A percentile compares a stretch with the other conserved stretches of the same genome.
Evolutionary conservation across 2,888 invertebrate species (phyloP).

Genomic region (Ryuthela nishihirai): DNA sequence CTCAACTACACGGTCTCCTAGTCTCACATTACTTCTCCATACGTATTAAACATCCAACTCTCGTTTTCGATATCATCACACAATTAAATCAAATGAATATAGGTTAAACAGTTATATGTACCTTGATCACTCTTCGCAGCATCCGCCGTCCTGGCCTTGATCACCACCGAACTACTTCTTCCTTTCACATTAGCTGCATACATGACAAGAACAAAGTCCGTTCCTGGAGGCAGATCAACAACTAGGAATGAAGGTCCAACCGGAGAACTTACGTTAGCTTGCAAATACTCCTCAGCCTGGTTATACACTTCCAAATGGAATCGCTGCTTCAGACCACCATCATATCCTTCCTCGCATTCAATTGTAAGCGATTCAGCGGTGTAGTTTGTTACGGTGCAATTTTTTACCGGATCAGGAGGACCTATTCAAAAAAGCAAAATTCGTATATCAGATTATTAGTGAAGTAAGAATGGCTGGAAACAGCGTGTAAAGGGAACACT

Average conservation of each 20-base stretch:
- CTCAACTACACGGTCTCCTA: too few species aligned
- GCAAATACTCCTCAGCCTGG: conserved; percentile 38
- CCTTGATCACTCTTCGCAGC: conserved; percentile 29
- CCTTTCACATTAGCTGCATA: conserved; percentile 42
- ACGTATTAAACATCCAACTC: too few species aligned
- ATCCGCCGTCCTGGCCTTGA: conserved; percentile 36
- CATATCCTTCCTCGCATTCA: conserved; percentile 42
- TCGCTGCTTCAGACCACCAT: conserved; percentile 42
- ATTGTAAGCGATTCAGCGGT: conserved; percentile 40
- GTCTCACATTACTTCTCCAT: too few species aligned
- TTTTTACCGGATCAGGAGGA: conserved; percentile 40
- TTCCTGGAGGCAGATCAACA: conserved; percentile 39
- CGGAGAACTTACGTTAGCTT: conserved; percentile 40
- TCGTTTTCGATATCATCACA: too few species aligned
- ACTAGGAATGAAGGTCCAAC: conserved; percentile 40
- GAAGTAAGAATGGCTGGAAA: too few species aligned
- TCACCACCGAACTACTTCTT: conserved; percentile 30
- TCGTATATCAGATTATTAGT: too few species aligned
- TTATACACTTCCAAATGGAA: conserved; percentile 42
- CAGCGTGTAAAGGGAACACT: too few species aligned
- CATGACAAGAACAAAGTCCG: conserved; percentile 40
- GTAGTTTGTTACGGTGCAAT: conserved; percentile 41
- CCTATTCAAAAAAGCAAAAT: conserved; percentile 22
- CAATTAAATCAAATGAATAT: too few species aligned
- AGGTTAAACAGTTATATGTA: too few species aligned